These are phyloP conservation scores for Choreutis nemorana DNA, from an alignment of 2,888 invertebrate species.

Conservation along the genomic window DNA sequence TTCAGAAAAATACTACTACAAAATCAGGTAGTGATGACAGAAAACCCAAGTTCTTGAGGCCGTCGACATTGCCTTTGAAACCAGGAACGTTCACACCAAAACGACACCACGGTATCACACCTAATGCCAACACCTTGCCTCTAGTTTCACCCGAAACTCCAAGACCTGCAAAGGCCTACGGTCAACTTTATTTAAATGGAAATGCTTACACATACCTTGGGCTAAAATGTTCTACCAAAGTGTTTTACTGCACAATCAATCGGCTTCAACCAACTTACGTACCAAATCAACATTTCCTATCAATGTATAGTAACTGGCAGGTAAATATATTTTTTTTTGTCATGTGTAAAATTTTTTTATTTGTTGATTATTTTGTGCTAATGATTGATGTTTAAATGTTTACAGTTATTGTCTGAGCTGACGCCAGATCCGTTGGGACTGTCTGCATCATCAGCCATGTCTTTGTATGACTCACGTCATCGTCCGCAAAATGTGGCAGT, in stretches of 20 bases:
- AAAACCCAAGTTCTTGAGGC: conserved; percentile 77
- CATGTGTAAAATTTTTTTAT: background rate
- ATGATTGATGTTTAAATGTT: conserved; percentile 19
- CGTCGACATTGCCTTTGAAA: conserved; percentile 83
- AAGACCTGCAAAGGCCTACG: conserved; percentile 86
- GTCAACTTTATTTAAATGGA: conserved; percentile 88
- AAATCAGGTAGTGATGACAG: conserved; percentile 41
- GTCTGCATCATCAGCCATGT: conserved; percentile 72
- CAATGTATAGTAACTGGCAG: conserved; percentile 98
- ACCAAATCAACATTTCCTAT: conserved; percentile 85
- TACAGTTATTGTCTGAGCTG: conserved; percentile 72
- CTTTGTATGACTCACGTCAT: conserved; percentile 82
- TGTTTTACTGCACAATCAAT: conserved; percentile 92
- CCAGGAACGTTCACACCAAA: conserved; percentile 85
- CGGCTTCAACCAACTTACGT: conserved; percentile 96
- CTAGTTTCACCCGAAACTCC: conserved; percentile 92
- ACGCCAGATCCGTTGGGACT: conserved; percentile 74
- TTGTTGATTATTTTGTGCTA: background rate
- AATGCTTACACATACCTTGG: conserved; percentile 93
- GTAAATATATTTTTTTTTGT: conserved; percentile 38
- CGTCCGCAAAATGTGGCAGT: conserved; percentile 68
- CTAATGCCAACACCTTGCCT: conserved; percentile 82
- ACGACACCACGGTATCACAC: conserved; percentile 82
- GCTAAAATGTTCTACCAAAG: conserved; percentile 87
- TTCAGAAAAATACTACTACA: conserved; percentile 42